Evolutionary conservation across 2,888 invertebrate species (phyloP), one percentile per base, ranked within the genome.

Genomic region (Epirrita christyi): DNA sequence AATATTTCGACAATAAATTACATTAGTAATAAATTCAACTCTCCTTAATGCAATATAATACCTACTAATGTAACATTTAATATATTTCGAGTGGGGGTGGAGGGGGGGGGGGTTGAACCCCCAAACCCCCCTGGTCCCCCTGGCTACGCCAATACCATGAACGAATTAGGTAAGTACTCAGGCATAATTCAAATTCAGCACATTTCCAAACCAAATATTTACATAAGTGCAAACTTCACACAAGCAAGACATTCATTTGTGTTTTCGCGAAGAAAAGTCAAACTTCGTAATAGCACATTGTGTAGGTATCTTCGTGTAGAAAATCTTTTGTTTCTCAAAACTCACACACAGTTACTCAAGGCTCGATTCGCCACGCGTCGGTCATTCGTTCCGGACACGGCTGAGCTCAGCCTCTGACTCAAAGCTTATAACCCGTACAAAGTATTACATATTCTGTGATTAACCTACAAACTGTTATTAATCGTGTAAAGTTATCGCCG

Each of bases 361-460:
- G 66, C 51, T 55, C 63, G 66, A 85, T 85, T 85, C 70, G 85
- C 73, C 76, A 80, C 76, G 76, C 77, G 66, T 71, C 73, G 67
- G 71, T 68, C 72, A 81, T 86, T 83, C 76, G 86, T 78, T 81
- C 68, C 82, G 76, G 75, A 65, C 77, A 73, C 74, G 75, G 59
- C 58, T 72, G 67, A 59, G 65, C 70, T 46, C 52, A 67, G 69
- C 70, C 61, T 70, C 72, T 70, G 69, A 70, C 61, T 70, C 71
- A 70, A 76, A 68, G 67, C 55, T 63, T 55, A 63, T 10, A 41
- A 49, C n/a, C 29, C n/a, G 29, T 46, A 53, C 45, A 45, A 45
- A 53, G 29, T 53, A 8, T 29, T n/a, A 29, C 1, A 11, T 13
- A 28, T 43, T 6, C 58, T 48, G 41, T 49, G 44, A 2, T 5